Conservation (phyloP, 2,113 vertebrate genomes). For the Suncus etruscus region DNA sequence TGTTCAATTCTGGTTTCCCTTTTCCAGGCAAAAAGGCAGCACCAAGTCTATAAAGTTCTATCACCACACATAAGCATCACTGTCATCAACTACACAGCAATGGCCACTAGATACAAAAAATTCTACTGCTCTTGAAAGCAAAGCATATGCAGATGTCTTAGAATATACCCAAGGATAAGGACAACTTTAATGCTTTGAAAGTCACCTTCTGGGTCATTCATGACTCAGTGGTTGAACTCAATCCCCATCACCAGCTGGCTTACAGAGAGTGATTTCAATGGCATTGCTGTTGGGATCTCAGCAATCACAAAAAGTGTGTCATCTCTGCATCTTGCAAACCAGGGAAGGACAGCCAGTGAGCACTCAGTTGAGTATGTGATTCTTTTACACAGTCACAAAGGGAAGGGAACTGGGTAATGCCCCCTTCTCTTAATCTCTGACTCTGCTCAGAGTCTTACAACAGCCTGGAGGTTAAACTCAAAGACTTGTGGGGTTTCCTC, state of each 20-base stretch:
- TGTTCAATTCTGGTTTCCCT: not conserved
- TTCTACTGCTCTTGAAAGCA: not conserved
- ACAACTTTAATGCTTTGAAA: not conserved
- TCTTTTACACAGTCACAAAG: no score
- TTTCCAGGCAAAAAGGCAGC: not conserved
- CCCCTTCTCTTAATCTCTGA: not conserved
- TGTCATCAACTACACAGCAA: rapidly evolving
- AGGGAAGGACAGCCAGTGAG: no score
- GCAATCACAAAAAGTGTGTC: no score
- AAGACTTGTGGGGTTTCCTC: not conserved
- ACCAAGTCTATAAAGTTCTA: not conserved
- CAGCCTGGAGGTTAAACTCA: not conserved
- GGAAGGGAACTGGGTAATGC: no score
- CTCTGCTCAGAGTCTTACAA: not conserved
- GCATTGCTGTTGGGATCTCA: no score
- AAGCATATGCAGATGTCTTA: not conserved
- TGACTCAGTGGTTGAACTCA: not conserved
- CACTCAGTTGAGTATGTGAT: no score
- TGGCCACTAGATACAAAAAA: rapidly evolving
- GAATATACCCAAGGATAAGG: not conserved
- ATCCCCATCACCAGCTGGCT: no score
- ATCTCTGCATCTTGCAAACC: no score
- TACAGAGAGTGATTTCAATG: no score
- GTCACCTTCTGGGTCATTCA: not conserved
- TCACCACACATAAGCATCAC: not conserved